Conservation (phyloP, 2,797 vertebrate genomes). For the Coreius guichenoti region DNA sequence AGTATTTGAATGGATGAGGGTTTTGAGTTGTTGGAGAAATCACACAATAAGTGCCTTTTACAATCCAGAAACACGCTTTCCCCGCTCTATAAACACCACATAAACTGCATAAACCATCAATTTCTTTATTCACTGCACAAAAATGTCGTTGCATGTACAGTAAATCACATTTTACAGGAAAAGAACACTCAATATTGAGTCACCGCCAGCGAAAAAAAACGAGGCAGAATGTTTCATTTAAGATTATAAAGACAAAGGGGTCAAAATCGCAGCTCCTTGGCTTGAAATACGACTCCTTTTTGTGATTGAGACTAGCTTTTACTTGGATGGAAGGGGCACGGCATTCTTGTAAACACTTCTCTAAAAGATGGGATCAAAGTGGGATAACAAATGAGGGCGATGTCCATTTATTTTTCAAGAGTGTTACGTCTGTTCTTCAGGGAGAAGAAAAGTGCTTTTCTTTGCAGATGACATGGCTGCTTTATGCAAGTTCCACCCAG, state of each 20-base stretch:
- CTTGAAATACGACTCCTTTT: constrained; percentile 34
- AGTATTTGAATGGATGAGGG: not conserved
- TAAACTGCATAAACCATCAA: constrained; percentile 43
- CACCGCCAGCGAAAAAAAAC: not conserved
- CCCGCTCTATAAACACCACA: constrained; percentile 42
- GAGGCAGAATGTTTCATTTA: constrained; percentile 24
- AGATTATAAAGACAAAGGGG: constrained; percentile 34
- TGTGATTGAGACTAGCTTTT: constrained; percentile 35
- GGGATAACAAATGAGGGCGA: constrained; percentile 78
- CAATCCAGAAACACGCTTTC: constrained; percentile 2
- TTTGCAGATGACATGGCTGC: constrained; percentile 85
- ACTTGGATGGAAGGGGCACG: constrained; percentile 39
- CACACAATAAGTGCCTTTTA: constrained; percentile 32
- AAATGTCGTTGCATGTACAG: constrained; percentile 28
- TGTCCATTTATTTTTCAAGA: constrained; percentile 81
- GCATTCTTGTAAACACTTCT: constrained; percentile 59
- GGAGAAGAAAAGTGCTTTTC: constrained; percentile 85
- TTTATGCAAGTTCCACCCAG: constrained; percentile 84
- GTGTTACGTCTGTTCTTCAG: constrained; percentile 79
- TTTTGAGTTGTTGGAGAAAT: not conserved
- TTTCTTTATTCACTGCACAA: constrained; percentile 40
- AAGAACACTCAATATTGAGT: constrained; percentile 38
- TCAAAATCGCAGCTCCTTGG: constrained; percentile 9
- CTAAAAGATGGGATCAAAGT: constrained; percentile 65
- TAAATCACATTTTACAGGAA: constrained; percentile 53